These are phyloP conservation scores for Grantiella picta DNA, from an alignment of 2,113 vertebrate species.

Conservation along the genomic window DNA sequence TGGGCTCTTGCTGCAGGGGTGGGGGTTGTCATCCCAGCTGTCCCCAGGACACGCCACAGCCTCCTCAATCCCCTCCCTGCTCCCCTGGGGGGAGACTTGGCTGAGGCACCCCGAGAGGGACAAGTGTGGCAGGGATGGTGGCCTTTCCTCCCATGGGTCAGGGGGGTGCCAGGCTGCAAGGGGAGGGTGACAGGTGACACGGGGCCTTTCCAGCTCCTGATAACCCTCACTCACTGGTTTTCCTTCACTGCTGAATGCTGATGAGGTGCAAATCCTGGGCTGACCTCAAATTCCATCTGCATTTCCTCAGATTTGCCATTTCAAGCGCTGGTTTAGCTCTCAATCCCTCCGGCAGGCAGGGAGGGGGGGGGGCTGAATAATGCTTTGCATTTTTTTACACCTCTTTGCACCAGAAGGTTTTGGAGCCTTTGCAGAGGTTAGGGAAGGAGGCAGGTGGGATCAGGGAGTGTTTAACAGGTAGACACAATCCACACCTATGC, in stretches of 20 bases:
- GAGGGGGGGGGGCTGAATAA: background rate
- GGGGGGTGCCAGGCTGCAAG: background rate
- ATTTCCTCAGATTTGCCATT: background rate
- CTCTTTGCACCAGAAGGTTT: background rate
- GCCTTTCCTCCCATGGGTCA: fast-evolving
- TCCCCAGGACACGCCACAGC: background rate
- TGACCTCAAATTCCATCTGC: background rate
- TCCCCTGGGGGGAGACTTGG: background rate
- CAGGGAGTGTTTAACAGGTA: background rate
- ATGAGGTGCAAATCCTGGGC: background rate
- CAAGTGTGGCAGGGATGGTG: fast-evolving
- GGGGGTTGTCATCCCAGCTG: background rate
- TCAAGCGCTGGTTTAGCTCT: background rate
- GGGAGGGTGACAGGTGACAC: fast-evolving
- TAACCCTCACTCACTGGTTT: background rate
- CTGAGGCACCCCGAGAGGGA: background rate
- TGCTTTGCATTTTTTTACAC: background rate
- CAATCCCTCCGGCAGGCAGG: background rate
- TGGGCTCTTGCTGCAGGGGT: background rate
- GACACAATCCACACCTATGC: background rate
- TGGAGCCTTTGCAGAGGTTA: background rate
- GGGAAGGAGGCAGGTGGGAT: background rate
- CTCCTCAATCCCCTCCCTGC: background rate
- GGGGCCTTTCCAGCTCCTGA: background rate
- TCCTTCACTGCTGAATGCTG: background rate